Percentiles rank a stretch among this genome's conserved stretches.
phyloP scores from a whole-genome alignment of 2,888 invertebrate species.

The Cerastoderma edule region DNA sequence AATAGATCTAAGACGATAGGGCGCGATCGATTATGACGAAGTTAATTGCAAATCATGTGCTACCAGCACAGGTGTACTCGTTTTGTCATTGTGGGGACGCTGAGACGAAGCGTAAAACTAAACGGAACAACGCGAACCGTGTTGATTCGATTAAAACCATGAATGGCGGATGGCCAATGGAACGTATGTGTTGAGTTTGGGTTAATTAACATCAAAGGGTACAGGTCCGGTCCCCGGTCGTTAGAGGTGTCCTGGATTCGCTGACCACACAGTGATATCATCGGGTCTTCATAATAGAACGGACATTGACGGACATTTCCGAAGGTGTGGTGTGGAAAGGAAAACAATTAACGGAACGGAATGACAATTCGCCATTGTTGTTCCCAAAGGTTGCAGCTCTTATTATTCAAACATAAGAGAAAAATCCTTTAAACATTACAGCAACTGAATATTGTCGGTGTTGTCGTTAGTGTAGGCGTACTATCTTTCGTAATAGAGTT shows the following conservation, averaged over 20 bases:
- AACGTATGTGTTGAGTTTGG: constrained; percentile 52
- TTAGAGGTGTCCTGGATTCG: not conserved
- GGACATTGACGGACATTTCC: not conserved
- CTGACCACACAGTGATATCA: constrained; percentile 26
- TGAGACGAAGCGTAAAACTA: constrained; percentile 18
- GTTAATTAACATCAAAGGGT: constrained; percentile 60
- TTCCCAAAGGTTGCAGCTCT: no score
- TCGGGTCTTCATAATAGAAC: constrained; percentile 6
- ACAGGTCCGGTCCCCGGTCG: constrained; percentile 15
- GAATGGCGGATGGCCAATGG: constrained; percentile 46
- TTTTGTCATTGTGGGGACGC: constrained; percentile 25
- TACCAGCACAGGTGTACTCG: constrained; percentile 44
- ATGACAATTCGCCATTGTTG: no score
- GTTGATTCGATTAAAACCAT: constrained; percentile 52
- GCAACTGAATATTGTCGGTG: no score
- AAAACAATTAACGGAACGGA: no score
- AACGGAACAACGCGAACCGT: constrained; percentile 27
- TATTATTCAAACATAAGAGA: no score
- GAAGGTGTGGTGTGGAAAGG: no score
- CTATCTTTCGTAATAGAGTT: no score
- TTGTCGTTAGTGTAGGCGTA: no score
- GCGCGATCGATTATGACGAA: constrained; percentile 46
- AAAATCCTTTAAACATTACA: no score
- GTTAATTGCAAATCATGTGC: constrained; percentile 50
- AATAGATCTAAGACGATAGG: constrained; percentile 45